phyloP scores from a whole-genome alignment of 2,888 invertebrate genomes.

The Amphimallon solstitiale region DNA sequence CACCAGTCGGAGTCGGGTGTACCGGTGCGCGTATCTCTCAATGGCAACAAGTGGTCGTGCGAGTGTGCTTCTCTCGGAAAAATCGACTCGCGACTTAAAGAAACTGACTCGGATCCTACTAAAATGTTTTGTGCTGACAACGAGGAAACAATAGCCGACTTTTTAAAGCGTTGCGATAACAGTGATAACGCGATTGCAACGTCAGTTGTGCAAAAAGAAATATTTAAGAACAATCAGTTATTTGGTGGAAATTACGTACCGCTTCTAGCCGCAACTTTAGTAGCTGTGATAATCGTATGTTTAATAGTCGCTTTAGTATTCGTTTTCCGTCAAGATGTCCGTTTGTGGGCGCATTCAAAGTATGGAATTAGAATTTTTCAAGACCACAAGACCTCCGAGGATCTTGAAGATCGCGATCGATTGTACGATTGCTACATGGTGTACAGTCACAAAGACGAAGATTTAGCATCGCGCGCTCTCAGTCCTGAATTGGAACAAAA shows the following conservation, averaged over 20 bases:
- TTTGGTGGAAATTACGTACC: slow-evolving; percentile 79
- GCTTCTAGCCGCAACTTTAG: slow-evolving; percentile 76
- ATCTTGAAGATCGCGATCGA: slow-evolving; percentile 63
- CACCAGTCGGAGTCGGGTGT: slow-evolving; percentile 68
- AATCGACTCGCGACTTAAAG: slow-evolving; percentile 76
- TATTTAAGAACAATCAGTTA: slow-evolving; percentile 72
- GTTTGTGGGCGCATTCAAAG: slow-evolving; percentile 81
- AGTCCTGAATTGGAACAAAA: slow-evolving; percentile 80
- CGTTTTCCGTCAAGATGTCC: slow-evolving; percentile 80
- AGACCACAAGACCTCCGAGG: slow-evolving; percentile 68
- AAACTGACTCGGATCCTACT: slow-evolving; percentile 74
- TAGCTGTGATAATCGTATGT: slow-evolving; percentile 75
- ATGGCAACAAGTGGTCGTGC: slow-evolving; percentile 86
- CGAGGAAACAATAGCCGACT: slow-evolving; percentile 65
- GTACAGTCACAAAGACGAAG: slow-evolving; percentile 84
- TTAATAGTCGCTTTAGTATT: slow-evolving; percentile 76
- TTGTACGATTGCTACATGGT: slow-evolving; percentile 86
- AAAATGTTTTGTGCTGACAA: slow-evolving; percentile 74
- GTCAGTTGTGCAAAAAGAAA: slow-evolving; percentile 63
- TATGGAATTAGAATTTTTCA: slow-evolving; percentile 82
- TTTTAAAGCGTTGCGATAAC: slow-evolving; percentile 71
- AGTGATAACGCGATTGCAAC: slow-evolving; percentile 75
- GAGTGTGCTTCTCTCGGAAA: slow-evolving; percentile 78
- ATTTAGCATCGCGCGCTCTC: slow-evolving; percentile 74
- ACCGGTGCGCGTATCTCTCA: slow-evolving; percentile 75